phyloP scores from a whole-genome alignment of 2,888 invertebrate genomes.

The Drosophila mimica region DNA sequence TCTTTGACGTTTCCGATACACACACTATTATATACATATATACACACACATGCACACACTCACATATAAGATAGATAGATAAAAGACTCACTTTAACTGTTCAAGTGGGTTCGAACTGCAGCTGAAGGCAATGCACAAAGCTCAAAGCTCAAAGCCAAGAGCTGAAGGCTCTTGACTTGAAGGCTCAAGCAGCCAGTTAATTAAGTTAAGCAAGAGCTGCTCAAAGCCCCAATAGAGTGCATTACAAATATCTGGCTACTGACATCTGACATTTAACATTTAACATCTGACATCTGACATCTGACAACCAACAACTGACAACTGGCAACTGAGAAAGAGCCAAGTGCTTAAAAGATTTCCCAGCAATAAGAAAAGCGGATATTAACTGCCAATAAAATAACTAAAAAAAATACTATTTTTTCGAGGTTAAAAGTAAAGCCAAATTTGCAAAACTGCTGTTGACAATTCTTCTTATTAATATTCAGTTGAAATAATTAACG shows the following conservation, averaged over 20 bases:
- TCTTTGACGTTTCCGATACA: conserved; percentile 33
- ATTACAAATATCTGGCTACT: not conserved
- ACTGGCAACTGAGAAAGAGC: not conserved
- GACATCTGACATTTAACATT: not conserved
- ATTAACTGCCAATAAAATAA: not conserved
- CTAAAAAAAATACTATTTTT: no score
- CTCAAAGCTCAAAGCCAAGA: conserved; percentile 15
- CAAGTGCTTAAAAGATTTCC: not conserved
- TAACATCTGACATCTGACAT: not conserved
- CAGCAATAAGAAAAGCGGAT: not conserved
- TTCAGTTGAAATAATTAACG: not conserved
- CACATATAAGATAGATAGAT: conserved; percentile 8
- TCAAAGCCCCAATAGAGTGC: not conserved
- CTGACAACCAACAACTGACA: not conserved
- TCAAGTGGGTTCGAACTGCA: conserved; percentile 10
- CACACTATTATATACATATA: conserved; percentile 1
- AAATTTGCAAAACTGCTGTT: not conserved
- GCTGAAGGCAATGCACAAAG: conserved; percentile 9
- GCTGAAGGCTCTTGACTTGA: conserved; percentile 17
- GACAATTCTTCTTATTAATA: not conserved
- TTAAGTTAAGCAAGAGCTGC: conserved; percentile 4
- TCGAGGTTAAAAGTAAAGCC: not conserved
- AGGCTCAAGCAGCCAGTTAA: conserved; percentile 26
- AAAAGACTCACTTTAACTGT: conserved; percentile 44
- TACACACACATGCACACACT: not conserved